Evolutionary conservation across 2,888 invertebrate genomes (phyloP).

Genomic region (Athalia rosae): DNA sequence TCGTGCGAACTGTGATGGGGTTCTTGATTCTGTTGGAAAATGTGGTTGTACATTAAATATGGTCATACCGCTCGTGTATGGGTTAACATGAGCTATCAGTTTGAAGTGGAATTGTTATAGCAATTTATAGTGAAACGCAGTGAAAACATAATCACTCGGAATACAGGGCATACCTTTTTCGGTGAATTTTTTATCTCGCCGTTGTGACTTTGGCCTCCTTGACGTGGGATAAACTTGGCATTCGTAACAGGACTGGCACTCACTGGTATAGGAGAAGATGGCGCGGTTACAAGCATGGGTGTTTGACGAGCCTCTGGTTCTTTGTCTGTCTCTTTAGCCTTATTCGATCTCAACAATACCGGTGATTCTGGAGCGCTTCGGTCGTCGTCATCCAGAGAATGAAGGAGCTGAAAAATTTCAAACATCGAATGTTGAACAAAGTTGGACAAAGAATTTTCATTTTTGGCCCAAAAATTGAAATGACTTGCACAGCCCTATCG

Average conservation of each 20-base stretch:
- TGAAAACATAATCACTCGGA: neutral
- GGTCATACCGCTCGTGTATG: too few relatives aligned
- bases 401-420: constrained; percentile 77
- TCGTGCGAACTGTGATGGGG: constrained; percentile 55
- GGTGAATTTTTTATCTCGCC: constrained; percentile 68
- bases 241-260: constrained; percentile 69
- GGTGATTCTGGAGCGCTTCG: constrained; percentile 74
- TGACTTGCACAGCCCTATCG: too few relatives aligned
- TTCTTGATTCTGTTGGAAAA: constrained; percentile 28
- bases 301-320: constrained; percentile 46
- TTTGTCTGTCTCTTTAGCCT: constrained; percentile 50
- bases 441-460: too few relatives aligned
- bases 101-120: neutral
- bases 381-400: constrained; percentile 87
- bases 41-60: neutral
- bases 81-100: too few relatives aligned
- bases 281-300: constrained; percentile 63
- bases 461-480: too few relatives aligned
- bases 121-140: neutral
- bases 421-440: too few relatives aligned
- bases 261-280: constrained; percentile 66
- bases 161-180: constrained; percentile 59
- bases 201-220: constrained; percentile 61
- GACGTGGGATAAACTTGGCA: constrained; percentile 65
- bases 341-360: constrained; percentile 60